Evolutionary conservation across 2,113 vertebrate genomes (phyloP).

Genomic region (Trematocara variabile): DNA sequence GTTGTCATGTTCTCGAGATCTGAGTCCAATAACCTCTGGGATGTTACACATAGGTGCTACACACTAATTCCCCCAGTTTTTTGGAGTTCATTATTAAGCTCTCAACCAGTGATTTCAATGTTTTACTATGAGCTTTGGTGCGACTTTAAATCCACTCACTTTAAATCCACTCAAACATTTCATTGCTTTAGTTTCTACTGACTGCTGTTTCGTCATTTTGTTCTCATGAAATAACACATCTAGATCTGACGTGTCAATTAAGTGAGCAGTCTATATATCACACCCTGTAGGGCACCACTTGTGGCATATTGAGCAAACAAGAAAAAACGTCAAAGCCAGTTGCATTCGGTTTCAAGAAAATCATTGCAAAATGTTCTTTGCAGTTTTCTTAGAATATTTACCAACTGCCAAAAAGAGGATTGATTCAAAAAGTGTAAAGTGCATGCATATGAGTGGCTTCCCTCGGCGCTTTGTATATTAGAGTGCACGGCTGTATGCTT

Average conservation of each 20-base stretch:
- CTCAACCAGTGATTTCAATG: background rate
- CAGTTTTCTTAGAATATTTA: background rate
- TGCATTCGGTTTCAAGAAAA: background rate
- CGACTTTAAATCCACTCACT: background rate
- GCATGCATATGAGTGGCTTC: background rate
- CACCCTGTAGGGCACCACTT: rapidly evolving
- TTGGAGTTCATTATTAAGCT: background rate
- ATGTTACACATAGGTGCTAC: too few species aligned
- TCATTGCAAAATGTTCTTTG: background rate
- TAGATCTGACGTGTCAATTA: background rate
- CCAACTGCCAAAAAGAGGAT: background rate
- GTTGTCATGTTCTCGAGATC: too few species aligned
- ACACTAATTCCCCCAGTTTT: background rate
- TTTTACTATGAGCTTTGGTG: background rate
- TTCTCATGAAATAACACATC: background rate
- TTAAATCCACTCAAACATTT: background rate
- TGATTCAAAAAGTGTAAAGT: background rate
- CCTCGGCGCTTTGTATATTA: rapidly evolving
- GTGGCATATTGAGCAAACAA: background rate
- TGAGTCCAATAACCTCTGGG: too few species aligned
- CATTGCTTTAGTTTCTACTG: background rate
- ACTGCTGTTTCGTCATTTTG: background rate
- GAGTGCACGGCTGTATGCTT: too few species aligned
- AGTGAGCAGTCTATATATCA: background rate
- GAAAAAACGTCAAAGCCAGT: background rate